Percentiles rank a stretch among this genome's conserved stretches.
phyloP scores from a whole-genome alignment of 2,888 invertebrate species.

The Blastobasis adustella region DNA sequence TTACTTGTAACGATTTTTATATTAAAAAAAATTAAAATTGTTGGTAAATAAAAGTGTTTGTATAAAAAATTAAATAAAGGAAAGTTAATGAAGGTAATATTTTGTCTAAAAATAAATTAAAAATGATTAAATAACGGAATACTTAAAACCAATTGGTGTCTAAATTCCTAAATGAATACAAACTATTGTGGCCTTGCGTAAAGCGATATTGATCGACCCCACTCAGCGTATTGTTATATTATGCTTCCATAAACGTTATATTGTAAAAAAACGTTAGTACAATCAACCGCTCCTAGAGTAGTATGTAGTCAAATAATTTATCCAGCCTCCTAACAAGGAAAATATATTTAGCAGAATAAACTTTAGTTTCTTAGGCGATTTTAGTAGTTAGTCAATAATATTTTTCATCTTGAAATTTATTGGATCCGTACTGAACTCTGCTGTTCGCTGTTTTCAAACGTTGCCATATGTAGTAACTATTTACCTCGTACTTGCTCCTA shows the following conservation, averaged over 20 bases:
- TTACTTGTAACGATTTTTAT: too few species aligned
- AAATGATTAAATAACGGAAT: too few species aligned
- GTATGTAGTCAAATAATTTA: slow-evolving; percentile 34
- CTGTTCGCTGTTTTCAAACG: slow-evolving; percentile 42
- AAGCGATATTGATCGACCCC: slow-evolving; percentile 39
- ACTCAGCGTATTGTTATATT: slow-evolving; percentile 11
- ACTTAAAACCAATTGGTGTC: too few species aligned
- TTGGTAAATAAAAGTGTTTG: too few species aligned
- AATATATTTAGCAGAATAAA: slow-evolving; percentile 42
- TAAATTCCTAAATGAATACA: too few species aligned
- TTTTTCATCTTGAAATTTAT: slow-evolving; percentile 14
- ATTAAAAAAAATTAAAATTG: too few species aligned
- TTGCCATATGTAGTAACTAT: slow-evolving; percentile 67
- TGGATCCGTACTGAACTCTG: neutral
- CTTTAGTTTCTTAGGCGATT: slow-evolving; percentile 44
- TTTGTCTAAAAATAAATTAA: too few species aligned
- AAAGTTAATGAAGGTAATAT: too few species aligned
- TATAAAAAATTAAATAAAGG: too few species aligned
- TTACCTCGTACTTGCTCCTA: slow-evolving; percentile 46
- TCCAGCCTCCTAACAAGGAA: slow-evolving; percentile 23
- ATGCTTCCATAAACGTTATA: slow-evolving; percentile 41
- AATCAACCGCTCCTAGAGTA: slow-evolving; percentile 27
- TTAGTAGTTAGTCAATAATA: slow-evolving; percentile 43
- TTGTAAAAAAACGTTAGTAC: slow-evolving; percentile 48
- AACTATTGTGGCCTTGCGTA: slow-evolving; percentile 14